Evolutionary conservation across 2,113 vertebrate genomes (phyloP).

Genomic region (Monarcha castaneiventris): DNA sequence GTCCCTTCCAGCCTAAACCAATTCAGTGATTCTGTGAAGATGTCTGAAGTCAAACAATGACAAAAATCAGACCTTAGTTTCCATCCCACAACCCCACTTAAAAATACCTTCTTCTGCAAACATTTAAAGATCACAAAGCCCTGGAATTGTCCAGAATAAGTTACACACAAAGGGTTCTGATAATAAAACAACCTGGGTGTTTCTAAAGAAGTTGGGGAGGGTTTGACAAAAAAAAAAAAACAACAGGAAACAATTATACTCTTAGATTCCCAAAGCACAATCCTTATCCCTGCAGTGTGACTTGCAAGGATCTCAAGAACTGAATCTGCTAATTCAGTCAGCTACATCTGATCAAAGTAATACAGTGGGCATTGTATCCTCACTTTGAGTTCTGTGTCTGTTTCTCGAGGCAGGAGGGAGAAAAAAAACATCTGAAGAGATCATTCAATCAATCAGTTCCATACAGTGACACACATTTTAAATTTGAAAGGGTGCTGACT

Average conservation of each 20-base stretch:
- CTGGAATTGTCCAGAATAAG: background rate
- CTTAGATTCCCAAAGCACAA: background rate
- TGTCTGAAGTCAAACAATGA: background rate
- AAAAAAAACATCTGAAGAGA: background rate
- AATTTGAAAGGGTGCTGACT: background rate
- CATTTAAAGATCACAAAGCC: background rate
- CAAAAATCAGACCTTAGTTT: background rate
- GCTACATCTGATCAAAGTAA: background rate
- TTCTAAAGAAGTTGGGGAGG: background rate
- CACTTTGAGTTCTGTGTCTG: background rate
- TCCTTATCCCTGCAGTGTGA: background rate
- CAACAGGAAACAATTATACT: background rate
- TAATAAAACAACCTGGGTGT: background rate
- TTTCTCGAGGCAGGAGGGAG: background rate
- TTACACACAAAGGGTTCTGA: background rate
- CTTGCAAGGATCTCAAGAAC: background rate
- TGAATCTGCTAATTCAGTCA: background rate
- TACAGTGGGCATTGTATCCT: background rate
- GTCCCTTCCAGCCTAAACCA: background rate
- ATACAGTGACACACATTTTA: background rate
- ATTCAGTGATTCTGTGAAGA: rapidly evolving
- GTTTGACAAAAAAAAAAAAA: background rate
- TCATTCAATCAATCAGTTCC: background rate
- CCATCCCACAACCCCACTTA: background rate
- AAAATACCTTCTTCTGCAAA: background rate